Evolutionary conservation across 2,888 invertebrate genomes (phyloP).

Genomic region (Nipponacmea schrenckii): DNA sequence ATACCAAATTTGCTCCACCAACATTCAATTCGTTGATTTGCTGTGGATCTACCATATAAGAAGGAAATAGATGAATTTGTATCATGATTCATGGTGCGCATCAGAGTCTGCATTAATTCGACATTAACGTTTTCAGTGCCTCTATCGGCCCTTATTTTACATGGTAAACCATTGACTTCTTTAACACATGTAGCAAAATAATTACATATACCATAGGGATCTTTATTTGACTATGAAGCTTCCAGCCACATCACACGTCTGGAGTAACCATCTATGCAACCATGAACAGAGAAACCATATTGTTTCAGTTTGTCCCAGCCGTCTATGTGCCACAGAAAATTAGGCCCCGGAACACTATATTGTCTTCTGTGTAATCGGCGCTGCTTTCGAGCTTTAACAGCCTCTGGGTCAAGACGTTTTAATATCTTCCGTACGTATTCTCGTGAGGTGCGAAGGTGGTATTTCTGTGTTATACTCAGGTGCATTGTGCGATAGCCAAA

Average conservation of each 20-base stretch:
- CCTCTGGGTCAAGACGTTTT: conserved; percentile 16
- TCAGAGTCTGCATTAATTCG: too few species aligned
- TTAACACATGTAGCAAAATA: conserved; percentile 14
- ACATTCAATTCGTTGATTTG: too few species aligned
- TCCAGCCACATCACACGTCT: conserved; percentile 17
- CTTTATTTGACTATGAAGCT: conserved; percentile 11
- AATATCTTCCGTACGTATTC: conserved; percentile 9
- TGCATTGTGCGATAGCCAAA: background rate
- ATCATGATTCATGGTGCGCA: too few species aligned
- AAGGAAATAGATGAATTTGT: too few species aligned
- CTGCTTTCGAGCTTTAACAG: background rate
- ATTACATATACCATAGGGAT: conserved; percentile 16
- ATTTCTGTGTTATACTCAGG: background rate
- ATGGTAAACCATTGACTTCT: background rate
- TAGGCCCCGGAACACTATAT: conserved; percentile 19
- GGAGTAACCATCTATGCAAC: too few species aligned
- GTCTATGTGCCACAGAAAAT: conserved; percentile 25
- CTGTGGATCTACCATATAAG: too few species aligned
- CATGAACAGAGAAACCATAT: too few species aligned
- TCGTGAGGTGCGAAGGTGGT: conserved; percentile 11
- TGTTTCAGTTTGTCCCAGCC: conserved; percentile 25
- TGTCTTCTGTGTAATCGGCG: conserved; percentile 7
- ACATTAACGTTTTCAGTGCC: too few species aligned
- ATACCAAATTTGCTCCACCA: too few species aligned
- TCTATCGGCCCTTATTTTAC: too few species aligned